Evolutionary conservation across 2,797 vertebrate genomes (phyloP), one percentile per base, ranked within the genome.

Genomic region (Notamacropus eugenii): DNA sequence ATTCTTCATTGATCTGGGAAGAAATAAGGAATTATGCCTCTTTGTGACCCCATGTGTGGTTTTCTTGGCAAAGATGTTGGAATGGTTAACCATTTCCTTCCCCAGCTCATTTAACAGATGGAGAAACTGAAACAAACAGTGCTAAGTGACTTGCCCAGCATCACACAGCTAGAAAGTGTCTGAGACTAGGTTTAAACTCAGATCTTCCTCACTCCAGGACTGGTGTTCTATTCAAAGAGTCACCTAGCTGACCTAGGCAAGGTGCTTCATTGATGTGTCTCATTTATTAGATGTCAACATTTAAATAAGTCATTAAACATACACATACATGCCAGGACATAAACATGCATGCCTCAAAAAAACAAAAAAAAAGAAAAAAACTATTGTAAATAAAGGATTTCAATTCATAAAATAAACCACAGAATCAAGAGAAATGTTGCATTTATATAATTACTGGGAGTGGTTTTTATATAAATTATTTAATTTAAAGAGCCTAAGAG

Each of bases 281-380:
- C 54, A n/a, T 22, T 93, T 93, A 96, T 13, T 96, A 13, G 29
- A 74, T 59, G 58, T 55, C 92, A 93, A 40, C 1, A 54, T 93
- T 55, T 91, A n/a, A 94, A 50, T 92, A 55, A 58, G 74, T 1
- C 91, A 56, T 5, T 58, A 94, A 92, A 87, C 8, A 74, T 28
- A 96, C 54, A 74, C 22, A 93, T 5, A 31, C 29, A 40, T 14
- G 1, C 50, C 4, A 57, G 34, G 11, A 6, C 58, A 54, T n/a
- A 46, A 19, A 62, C 1, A 92, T 13, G 50, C 50, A 95, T 90
- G 1, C 11, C 1, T 90, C 62, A 67, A 67, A 67, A 34, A 34
- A 13, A 67, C 34, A 67, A 56, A 4, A 5, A 56, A 22, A 46
- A 46, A 46, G 5, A 22, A n/a, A 62, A n/a, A 74, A 19, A n/a